Evolutionary conservation across 2,113 vertebrate genomes (phyloP), one percentile per base, ranked within the genome.

Genomic region (Hyperoodon ampullatus): DNA sequence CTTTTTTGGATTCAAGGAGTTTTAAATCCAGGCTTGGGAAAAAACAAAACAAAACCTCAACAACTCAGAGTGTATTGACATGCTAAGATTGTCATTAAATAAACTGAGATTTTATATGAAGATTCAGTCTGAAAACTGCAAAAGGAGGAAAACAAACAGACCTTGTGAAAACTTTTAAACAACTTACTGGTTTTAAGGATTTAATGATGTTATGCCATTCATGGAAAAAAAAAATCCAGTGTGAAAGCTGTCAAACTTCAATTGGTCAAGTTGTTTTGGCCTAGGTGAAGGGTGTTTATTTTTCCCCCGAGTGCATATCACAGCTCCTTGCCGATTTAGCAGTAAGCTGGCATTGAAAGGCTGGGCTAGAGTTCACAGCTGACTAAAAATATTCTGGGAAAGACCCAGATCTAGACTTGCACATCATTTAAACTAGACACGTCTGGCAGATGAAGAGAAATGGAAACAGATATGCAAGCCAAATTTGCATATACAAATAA

Each of bases 361-460:
- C 68, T 89, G 16, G 72, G 21, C 44, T 2, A 35, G 18, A 47
- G 21, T 72, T 90, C 74, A 74, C 10, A 94, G 47, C 19, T 23
- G 16, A 85, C 74, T 90, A n/a, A 88, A 95, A 72, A n/a, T 84
- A 82, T 60, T 90, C 33, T 65, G 50, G 30, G 21, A 94, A 85
- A 68, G 33, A 90, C 9, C 23, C 11, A 4, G 23, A 66, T 23
- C 78, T 61, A 68, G 28, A 66, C 21, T 66, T 93, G 89, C 28
- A 84, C 3, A 33, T 80, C 90, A 85, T 78, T 88, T 85, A 86
- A 94, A 47, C 42, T 65, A 92, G 83, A 89, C n/a, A 92, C 7
- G 33, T 47, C n/a, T 92, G 68, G 82, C 35, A 74, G 68, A 75
- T 61, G 35, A 93, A 66, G 74, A 93, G 72, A 93, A 83, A 72